These are phyloP conservation scores for Wiebesia pumilae DNA, from an alignment of 1,140 invertebrate genomes.

Conservation along the genomic window DNA sequence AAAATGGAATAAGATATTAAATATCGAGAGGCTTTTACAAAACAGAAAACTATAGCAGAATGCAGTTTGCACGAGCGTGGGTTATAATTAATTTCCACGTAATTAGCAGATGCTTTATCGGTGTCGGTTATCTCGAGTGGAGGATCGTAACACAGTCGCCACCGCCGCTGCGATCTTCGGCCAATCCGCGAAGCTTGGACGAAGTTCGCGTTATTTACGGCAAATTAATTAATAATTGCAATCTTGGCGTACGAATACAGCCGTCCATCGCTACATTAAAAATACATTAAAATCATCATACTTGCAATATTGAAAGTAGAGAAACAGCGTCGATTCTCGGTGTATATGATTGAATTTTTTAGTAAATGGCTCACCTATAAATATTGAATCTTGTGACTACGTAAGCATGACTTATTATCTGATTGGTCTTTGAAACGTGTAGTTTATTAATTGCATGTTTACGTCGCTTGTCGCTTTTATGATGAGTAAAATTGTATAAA, in stretches of 20 bases:
- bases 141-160: constrained; percentile 59
- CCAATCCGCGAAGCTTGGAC: constrained; percentile 52
- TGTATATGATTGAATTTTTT: constrained; percentile 21
- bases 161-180: constrained; percentile 51
- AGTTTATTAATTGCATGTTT: no score
- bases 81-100: constrained; percentile 64
- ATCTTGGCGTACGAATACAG: not conserved
- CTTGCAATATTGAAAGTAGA: constrained; percentile 14
- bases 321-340: not conserved
- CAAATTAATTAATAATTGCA: constrained; percentile 55
- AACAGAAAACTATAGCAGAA: not conserved
- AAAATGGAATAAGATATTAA: not conserved
- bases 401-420: no score
- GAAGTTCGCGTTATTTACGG: constrained; percentile 57
- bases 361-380: not conserved
- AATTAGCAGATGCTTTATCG: constrained; percentile 61
- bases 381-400: not conserved
- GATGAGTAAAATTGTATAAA: no score
- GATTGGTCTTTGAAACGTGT: no score
- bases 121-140: constrained; percentile 60
- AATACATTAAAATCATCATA: constrained; percentile 33
- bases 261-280: not conserved
- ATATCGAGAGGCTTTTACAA: not conserved
- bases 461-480: no score
- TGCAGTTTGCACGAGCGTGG: not conserved